Evolutionary conservation across 2,888 invertebrate genomes (phyloP), one percentile per base, ranked within the genome.

Genomic region (Hecatera dysodea): DNA sequence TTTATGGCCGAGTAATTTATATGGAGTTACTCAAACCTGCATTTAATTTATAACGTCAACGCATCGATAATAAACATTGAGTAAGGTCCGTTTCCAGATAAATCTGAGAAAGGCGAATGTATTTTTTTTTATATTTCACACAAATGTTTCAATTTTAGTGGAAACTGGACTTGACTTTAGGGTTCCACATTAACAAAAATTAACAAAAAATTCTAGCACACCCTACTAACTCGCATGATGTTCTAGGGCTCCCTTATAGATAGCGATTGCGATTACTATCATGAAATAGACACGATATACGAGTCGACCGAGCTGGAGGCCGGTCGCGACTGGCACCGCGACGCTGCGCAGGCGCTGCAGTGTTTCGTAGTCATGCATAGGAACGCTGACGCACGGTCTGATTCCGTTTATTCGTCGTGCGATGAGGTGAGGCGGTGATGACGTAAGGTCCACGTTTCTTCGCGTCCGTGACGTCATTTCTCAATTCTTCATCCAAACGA

Each of bases 261-360:
- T 72, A 79, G 85, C 78, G 90, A 92, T 50, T 27, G 75, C 48
- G 93, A 93, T 62, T 90, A 88, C 82, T 88, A 93, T 81, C 95
- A 95, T 84, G 94, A 94, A 72, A 93, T 95, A 77, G 93, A 93
- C 60, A 94, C 95, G 1, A 96, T 96, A 87, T 91, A 92, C 83
- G 95, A 96, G 82, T 86, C 89, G 1, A 88, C 88, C 0, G 95
- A 94, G 75, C 79, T 87, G 42, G 90, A 93, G 55, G 80, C 83
- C 81, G 89, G 52, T 11, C 52, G 87, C 60, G 74, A 86, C 55
- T 92, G 90, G 89, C 86, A 89, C 72, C 90, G 89, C 77, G 93
- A 93, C 69, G 88, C 87, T 60, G 85, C 86, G 48, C 91, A 89
- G 53, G 92, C 93, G 79, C 88, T 93, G 65, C 87, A 89, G 66